Conservation (phyloP, 2,797 vertebrate species). For the Columba guinea region DNA sequence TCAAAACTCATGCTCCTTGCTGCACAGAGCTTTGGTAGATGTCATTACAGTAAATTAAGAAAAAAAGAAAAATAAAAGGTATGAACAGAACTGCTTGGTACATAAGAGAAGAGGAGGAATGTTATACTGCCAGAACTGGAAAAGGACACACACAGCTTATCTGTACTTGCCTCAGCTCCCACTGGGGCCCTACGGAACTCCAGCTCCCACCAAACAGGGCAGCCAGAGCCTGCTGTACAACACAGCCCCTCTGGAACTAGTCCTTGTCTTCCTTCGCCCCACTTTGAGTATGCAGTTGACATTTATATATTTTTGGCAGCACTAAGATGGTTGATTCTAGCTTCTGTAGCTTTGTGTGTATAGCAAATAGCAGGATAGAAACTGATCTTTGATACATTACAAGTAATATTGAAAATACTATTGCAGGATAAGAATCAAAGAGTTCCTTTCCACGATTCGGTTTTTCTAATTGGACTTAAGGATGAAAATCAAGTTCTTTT, state of each 20-base stretch:
- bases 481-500: slow-evolving; percentile 10
- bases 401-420: background rate
- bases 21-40: background rate
- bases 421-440: background rate
- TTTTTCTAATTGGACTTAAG: background rate
- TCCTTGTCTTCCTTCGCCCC: background rate
- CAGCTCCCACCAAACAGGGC: background rate
- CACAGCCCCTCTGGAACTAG: background rate
- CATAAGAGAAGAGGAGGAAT: background rate
- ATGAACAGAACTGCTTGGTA: background rate
- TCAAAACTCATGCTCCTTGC: background rate
- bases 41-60: background rate
- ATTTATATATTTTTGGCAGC: background rate
- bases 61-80: background rate
- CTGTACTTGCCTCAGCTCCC: background rate
- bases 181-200: background rate
- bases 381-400: background rate
- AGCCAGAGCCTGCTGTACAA: fast-evolving
- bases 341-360: background rate
- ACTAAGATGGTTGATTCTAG: background rate
- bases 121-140: background rate
- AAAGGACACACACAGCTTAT: background rate
- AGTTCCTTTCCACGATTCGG: background rate
- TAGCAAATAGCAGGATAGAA: background rate
- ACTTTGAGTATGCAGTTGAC: background rate